Conservation (phyloP, 2,113 vertebrate genomes). For the Serinus canaria region DNA sequence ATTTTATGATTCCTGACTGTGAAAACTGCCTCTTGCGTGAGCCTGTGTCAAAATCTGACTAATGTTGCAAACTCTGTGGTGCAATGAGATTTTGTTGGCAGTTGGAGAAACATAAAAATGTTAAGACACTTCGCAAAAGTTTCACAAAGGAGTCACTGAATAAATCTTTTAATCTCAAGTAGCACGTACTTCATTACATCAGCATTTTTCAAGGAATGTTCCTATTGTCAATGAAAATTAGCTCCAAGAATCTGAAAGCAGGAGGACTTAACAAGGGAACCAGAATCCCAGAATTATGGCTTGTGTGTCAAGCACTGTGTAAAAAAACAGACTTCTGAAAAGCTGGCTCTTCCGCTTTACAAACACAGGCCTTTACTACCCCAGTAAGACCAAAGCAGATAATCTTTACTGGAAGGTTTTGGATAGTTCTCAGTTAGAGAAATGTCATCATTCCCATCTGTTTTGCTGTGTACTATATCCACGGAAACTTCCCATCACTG, state of each 20-base stretch:
- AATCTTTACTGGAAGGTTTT: background rate
- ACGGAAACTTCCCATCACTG: background rate
- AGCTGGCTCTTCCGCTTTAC: background rate
- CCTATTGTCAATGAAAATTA: conserved; percentile 63
- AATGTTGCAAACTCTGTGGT: conserved; percentile 66
- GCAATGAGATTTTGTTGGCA: conserved; percentile 66
- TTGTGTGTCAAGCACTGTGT: conserved; percentile 13
- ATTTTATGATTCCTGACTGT: conserved; percentile 51
- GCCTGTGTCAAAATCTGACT: conserved; percentile 64
- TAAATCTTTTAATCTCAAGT: conserved; percentile 64
- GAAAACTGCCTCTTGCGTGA: conserved; percentile 61
- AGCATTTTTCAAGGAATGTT: conserved; percentile 69
- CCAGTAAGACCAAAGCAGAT: background rate
- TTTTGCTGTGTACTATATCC: background rate
- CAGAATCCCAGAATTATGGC: conserved; percentile 11
- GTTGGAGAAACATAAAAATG: conserved; percentile 54
- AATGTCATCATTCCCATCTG: conserved; percentile 11
- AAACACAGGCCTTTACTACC: background rate
- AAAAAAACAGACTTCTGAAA: conserved; percentile 23
- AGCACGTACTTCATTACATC: conserved; percentile 66
- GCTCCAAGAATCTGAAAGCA: conserved; percentile 52
- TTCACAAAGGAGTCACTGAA: conserved; percentile 50
- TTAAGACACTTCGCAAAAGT: conserved; percentile 41
- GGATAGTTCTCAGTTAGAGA: background rate
- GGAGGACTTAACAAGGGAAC: conserved; percentile 22